Base-by-base conservation (phyloP, 2,888 invertebrate species). In the Anthophora plumipes region DNA sequence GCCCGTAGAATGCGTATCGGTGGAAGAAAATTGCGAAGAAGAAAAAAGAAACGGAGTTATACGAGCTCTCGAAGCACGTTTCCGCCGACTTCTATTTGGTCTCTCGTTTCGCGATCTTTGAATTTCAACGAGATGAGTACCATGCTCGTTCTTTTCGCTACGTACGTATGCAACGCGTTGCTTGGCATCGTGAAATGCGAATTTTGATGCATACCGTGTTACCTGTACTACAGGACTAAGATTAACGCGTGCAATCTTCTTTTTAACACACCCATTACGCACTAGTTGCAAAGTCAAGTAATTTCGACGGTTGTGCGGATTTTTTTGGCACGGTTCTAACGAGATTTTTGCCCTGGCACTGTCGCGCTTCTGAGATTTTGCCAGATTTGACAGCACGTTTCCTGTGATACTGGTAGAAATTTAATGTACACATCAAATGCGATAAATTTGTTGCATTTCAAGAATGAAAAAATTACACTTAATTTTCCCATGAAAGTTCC, bases 101-200 rank as follows among this genome's bases (percentile, higher is more conserved):
- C 55, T 52, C 54, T 75, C 57, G 75, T 52, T 46, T 17, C 75
- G 41, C 75, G 61, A 55, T 57, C 78, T 64, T 61, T 76, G 78
- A 78, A 78, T 78, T 69, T 57, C 76, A 78, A 78, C 69, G 63
- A 69, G 76, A 59, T 39, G 14, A 14, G 25, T 20, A 57, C 6
- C 25, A 4, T 8, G 22, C 43, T 31, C 22, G 61, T 63, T 60
- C 12, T 17, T 48, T 55, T 46, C 20, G 22, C 48, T 17, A 46
- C 41, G 48, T 25, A 41, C 46, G 54, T 54, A 22, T 39, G 17
- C 20, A 37, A 50, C 41, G n/a, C 1, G 25, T 20, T 31, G 12
- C 25, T 12, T 14, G 31, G 48, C 39, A 22, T 39, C 52, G 37
- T 22, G 43, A 12, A 55, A 43, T 20, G 52, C n/a, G 22, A 69